phyloP scores from a whole-genome alignment of 1,140 invertebrate species.

The Asbolus verrucosus region DNA sequence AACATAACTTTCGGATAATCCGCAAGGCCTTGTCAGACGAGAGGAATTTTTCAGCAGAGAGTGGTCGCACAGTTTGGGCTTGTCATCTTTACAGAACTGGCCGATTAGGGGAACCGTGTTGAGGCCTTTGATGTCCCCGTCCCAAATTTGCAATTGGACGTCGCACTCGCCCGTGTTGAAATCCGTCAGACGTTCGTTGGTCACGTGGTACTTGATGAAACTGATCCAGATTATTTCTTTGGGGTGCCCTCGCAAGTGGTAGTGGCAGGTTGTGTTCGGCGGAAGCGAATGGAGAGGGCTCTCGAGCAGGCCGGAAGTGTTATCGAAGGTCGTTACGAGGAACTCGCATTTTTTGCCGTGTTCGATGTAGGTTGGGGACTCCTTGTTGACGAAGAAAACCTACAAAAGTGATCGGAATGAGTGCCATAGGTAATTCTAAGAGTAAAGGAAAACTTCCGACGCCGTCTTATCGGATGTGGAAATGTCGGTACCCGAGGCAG shows the following conservation, averaged over 20 bases:
- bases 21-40: conserved; percentile 79
- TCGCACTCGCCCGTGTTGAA: conserved; percentile 79
- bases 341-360: conserved; percentile 81
- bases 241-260: conserved; percentile 81
- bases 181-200: conserved; percentile 72
- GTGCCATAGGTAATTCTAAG: no score
- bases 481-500: no score
- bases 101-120: conserved; percentile 73
- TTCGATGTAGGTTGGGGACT: conserved; percentile 79
- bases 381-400: conserved; percentile 80
- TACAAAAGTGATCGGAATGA: no score
- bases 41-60: conserved; percentile 80
- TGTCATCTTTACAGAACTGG: conserved; percentile 81
- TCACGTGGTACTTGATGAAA: conserved; percentile 84
- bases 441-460: no score
- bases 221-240: conserved; percentile 85
- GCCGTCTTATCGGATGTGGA: no score
- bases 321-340: conserved; percentile 79
- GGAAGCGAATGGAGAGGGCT: conserved; percentile 85
- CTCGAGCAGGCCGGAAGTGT: conserved; percentile 78
- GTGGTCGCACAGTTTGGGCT: conserved; percentile 79
- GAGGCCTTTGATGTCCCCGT: conserved; percentile 69
- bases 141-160: conserved; percentile 80
- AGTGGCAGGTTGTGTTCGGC: conserved; percentile 87
- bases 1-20: conserved; percentile 81